Evolutionary conservation across 2,797 vertebrate genomes (phyloP), one percentile per base, ranked within the genome.

Genomic region (Sebastolobus alascanus): DNA sequence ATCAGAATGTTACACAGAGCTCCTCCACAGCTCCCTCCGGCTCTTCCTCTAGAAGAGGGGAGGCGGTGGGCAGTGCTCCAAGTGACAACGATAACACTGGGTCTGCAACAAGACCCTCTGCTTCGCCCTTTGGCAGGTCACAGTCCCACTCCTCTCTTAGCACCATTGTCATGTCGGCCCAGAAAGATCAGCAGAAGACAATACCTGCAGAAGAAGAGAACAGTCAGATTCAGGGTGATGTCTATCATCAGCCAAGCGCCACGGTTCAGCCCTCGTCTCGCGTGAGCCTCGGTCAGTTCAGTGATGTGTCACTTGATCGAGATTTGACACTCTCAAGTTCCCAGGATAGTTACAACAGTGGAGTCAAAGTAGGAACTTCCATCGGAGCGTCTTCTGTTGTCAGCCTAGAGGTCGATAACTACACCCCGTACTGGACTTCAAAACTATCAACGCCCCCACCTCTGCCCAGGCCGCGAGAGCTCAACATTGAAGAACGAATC

Each of bases 401-500:
- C 71, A 94, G 91, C 60, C 88, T 95, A 2, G 95, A 96, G 68
- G 91, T 95, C 0, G 93, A 94, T 75, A 90, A 93, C 75, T 95
- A 95, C n/a, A 85, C 80, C 25, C 94, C 96, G 0, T 25, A 92
- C 35, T 95, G 90, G 96, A 88, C 82, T 3, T 87, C 91, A 2
- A 86, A 91, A 73, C 77, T 72, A 18, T 68, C 80, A 3, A 82
- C 90, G 10, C 91, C 95, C 5, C 91, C 96, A 2, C 94, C 95
- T 6, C 87, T 85, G 12, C 67, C 82, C 46, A 89, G 76, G n/a
- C 76, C 88, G 1, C 88, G 55, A 54, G 96, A 97, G 78, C 63
- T 98, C 25, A 95, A 97, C 84, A 97, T 98, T 54, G 97, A 98
- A 33, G 96, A 97, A 31, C 95, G 97, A 78, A 98, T 97, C 64